Evolutionary conservation across 2,113 vertebrate species (phyloP), one percentile per base, ranked within the genome.

Genomic region (Meles meles): DNA sequence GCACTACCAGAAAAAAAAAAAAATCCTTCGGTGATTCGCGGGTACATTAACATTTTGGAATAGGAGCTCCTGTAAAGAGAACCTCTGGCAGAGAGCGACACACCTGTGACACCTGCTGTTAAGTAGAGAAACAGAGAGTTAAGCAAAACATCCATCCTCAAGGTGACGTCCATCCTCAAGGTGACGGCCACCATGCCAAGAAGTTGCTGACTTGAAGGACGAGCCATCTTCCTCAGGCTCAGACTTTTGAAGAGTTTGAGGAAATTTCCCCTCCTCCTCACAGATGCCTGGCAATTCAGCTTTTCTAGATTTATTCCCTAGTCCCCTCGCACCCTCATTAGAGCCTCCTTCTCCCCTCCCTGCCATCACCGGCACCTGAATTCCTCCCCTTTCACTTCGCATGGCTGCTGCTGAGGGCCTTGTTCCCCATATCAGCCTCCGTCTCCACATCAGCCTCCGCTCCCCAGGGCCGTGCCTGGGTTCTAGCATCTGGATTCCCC

Each of bases 11-110:
- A 77, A 69, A 31, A 52, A 5, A 17, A 52, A 71, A 79, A 76
- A 25, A 29, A 44, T 65, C 9, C 1, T 49, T 18, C n/a, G 8
- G n/a, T 17, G 13, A 69, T 29, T 76, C 0, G 1, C 2, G 34
- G 39, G 31, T 37, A 34, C n/a, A 29, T 13, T 74, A 67, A 9
- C 21, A 82, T 88, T 42, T 76, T 77, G 65, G 55, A 47, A 65
- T 42, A 42, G 21, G 90, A 18, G 31, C 44, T n/a, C 15, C 18
- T 29, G 5, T 82, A 49, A 89, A 63, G 49, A 79, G 67, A 55
- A 63, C 29, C 34, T 57, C 44, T 39, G 92, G 25, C n/a, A 80
- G 23, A 20, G 85, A 90, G 31, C 7, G 8, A 31, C 57, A 82
- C 12, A n/a, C 57, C 21, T 0, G 3, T 21, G 20, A 47, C 59